Conservation (phyloP, 2,113 vertebrate genomes). For the Chaenocephalus aceratus region DNA sequence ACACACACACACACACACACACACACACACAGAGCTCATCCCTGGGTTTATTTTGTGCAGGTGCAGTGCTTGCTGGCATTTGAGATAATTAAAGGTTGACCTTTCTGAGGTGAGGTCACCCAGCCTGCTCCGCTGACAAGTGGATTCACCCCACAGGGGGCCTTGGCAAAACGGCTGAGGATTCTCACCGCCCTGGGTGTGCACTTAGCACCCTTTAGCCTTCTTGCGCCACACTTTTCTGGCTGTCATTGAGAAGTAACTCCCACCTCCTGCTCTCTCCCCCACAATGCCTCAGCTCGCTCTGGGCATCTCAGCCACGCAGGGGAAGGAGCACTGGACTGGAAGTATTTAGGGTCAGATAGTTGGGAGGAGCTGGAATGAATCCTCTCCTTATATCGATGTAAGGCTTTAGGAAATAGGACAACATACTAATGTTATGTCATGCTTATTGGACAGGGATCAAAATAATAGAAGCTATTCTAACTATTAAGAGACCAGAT, state of each 20-base stretch:
- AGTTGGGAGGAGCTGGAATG: background rate
- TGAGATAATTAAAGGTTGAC: conserved; percentile 83
- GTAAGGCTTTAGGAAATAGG: background rate
- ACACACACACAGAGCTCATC: conserved; percentile 41
- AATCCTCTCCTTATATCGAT: background rate
- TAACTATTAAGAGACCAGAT: background rate
- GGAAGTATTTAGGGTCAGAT: conserved; percentile 24
- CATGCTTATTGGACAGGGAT: background rate
- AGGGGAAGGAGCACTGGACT: conserved; percentile 40
- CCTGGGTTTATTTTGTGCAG: conserved; percentile 72
- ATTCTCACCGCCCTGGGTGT: conserved; percentile 59
- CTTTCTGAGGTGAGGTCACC: conserved; percentile 82
- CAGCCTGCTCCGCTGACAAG: conserved; percentile 71
- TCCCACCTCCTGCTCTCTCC: conserved; percentile 34
- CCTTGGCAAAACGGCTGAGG: conserved; percentile 57
- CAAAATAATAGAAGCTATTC: background rate
- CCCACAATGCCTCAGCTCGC: background rate
- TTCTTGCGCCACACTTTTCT: conserved; percentile 37
- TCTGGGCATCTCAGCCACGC: background rate
- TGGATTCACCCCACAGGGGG: conserved; percentile 70
- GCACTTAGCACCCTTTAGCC: conserved; percentile 78
- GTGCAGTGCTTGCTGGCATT: conserved; percentile 79
- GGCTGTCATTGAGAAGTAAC: conserved; percentile 50
- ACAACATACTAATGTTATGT: background rate
- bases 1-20: conserved; percentile 25